Base-by-base conservation (phyloP, 2,113 vertebrate genomes). In the Bos javanicus region DNA sequence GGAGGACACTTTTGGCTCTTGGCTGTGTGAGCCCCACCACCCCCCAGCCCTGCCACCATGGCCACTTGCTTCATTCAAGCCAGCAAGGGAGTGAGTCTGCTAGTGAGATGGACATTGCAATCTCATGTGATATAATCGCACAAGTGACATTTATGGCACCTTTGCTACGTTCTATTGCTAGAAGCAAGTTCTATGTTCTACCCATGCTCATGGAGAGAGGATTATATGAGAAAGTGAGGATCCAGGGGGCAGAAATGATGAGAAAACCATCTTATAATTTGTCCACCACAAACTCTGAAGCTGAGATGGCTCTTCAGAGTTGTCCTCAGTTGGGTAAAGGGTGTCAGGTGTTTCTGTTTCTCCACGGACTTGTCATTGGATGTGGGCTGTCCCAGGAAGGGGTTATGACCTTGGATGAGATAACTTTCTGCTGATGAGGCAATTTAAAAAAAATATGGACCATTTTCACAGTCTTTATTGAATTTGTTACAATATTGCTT, bases 201-300 rank as follows among this genome's bases (percentile, higher is more conserved):
- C 10, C 26, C 33, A 57, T 7, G 3, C 13, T 71, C 21, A 3
- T 1, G 7, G 87, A 87, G 78, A 62, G 5, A 23, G 30, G n/a
- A 56, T 36, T 23, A 54, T 30, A 36, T 2, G 16, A n/a, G 67
- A 33, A 6, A 0, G 0, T 7, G 33, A 56, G 39, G 23, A 21
- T 43, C 30, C 16, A 57, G n/a, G 71, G n/a, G n/a, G 21, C 56
- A 25, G 43, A 36, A 74, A 23, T 17, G 33, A 25, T 5, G 1
- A 8, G 59, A 26, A n/a, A 43, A 21, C 2, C 16, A 43, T n/a
- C 52, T 36, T 19, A 52, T 23, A 7, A 43, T 52, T 43, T 83
- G 7, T 17, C n/a, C 4, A 6, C 8, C n/a, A 54, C 46, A 76
- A 74, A 36, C 16, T 80, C 56, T 54, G 62, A 56, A 56, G 54